Percentiles rank a stretch among this genome's conserved stretches.
These are phyloP conservation scores for Acipenser transmontanus DNA, from an alignment of 2,797 vertebrate genomes.

Conservation along the genomic window DNA sequence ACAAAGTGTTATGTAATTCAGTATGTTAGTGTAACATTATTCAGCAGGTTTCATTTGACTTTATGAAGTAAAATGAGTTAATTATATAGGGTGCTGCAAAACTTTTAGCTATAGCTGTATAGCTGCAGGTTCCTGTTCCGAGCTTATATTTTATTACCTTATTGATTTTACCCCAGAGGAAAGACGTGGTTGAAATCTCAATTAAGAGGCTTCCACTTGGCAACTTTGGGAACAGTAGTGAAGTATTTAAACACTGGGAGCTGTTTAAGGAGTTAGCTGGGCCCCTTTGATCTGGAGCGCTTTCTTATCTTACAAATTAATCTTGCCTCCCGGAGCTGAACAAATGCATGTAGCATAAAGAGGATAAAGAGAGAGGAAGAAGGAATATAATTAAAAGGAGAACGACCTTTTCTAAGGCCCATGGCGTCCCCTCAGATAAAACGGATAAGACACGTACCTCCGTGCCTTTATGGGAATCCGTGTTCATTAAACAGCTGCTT, in stretches of 20 bases:
- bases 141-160: too few relatives aligned
- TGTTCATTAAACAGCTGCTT: neutral
- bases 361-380: neutral
- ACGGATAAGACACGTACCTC: conserved; percentile 10
- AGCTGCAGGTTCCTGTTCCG: too few relatives aligned
- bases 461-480: neutral
- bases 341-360: neutral
- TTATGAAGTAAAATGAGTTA: too few relatives aligned
- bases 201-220: too few relatives aligned
- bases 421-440: neutral
- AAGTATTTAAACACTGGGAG: neutral
- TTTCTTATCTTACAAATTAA: conserved; percentile 5
- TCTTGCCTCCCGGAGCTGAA: conserved; percentile 3
- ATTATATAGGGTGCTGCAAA: too few relatives aligned
- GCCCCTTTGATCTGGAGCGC: neutral
- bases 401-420: neutral
- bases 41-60: too few relatives aligned
- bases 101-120: too few relatives aligned
- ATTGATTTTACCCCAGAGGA: too few relatives aligned
- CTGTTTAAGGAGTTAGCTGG: neutral
- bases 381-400: neutral
- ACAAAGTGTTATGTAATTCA: too few relatives aligned
- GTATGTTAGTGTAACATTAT: too few relatives aligned
- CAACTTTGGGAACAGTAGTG: too few relatives aligned
- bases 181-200: too few relatives aligned